Percentiles rank a stretch among this genome's conserved stretches.
Evolutionary conservation across 2,113 vertebrate genomes (phyloP).

Genomic region (Clupea harengus): DNA sequence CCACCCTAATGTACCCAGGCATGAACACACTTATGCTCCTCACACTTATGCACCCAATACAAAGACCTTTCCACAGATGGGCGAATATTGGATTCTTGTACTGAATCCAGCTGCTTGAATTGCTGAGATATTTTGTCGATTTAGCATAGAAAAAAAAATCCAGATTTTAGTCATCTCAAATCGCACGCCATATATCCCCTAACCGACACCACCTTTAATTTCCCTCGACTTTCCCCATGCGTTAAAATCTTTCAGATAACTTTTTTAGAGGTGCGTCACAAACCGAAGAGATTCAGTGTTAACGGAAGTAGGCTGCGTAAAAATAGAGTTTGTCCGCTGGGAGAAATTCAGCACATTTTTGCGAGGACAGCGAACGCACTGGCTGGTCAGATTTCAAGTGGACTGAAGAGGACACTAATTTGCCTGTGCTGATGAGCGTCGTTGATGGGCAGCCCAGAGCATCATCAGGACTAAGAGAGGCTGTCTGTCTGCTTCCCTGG

Average conservation of each 20-base stretch:
- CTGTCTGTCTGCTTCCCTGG: neutral
- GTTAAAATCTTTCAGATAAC: neutral
- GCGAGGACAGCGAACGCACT: slow-evolving; percentile 43
- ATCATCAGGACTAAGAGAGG: neutral
- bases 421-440: neutral
- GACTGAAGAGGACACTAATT: slow-evolving; percentile 30
- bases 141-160: neutral
- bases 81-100: neutral
- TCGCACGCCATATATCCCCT: neutral
- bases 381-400: slow-evolving; percentile 52
- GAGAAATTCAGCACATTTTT: slow-evolving; percentile 55
- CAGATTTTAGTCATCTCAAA: neutral
- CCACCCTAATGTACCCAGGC: neutral
- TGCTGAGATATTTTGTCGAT: neutral
- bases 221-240: neutral
- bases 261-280: slow-evolving; percentile 51
- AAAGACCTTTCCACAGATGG: neutral
- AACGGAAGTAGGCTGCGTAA: slow-evolving; percentile 75
- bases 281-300: slow-evolving; percentile 67
- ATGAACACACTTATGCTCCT: neutral
- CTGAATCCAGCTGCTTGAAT: neutral
- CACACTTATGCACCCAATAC: neutral
- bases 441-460: neutral
- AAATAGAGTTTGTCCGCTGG: slow-evolving; percentile 70
- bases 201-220: neutral